Conservation (phyloP, 1,140 invertebrate species). For the Dreissena rostriformis region DNA sequence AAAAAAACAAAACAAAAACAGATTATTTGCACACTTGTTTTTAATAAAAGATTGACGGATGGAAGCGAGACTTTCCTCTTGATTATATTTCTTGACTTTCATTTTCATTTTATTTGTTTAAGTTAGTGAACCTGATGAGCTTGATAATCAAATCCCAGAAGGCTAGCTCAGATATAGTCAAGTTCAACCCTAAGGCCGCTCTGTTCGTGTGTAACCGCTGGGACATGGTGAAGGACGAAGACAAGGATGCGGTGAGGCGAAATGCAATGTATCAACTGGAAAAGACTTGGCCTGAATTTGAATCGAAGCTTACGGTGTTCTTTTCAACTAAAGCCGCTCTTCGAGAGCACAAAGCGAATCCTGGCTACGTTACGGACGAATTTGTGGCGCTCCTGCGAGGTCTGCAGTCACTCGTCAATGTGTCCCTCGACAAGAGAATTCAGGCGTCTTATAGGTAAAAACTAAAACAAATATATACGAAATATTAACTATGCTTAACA, state of each 20-base stretch:
- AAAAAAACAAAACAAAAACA: no score
- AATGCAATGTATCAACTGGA: constrained; percentile 60
- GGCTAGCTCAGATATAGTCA: constrained; percentile 34
- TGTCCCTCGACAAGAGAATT: constrained; percentile 56
- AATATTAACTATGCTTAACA: no score
- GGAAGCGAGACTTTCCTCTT: no score
- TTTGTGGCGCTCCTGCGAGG: constrained; percentile 58
- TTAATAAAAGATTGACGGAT: no score
- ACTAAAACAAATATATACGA: no score
- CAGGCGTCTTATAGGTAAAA: constrained; percentile 64
- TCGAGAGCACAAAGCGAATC: constrained; percentile 51
- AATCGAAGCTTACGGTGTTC: constrained; percentile 55
- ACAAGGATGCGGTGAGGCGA: constrained; percentile 55
- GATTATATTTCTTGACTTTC: no score
- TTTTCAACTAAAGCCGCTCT: constrained; percentile 60
- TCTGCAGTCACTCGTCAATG: constrained; percentile 54
- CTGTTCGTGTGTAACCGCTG: constrained; percentile 72
- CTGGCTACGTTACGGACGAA: constrained; percentile 61
- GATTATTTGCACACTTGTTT: no score
- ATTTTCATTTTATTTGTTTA: background rate
- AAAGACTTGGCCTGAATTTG: constrained; percentile 66
- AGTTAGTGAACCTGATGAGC: constrained; percentile 50
- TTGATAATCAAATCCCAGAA: constrained; percentile 50
- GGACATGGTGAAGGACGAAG: constrained; percentile 62
- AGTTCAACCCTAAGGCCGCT: constrained; percentile 65